Percentiles rank a stretch among this genome's conserved stretches.
phyloP scores from a whole-genome alignment of 1,140 invertebrate genomes.

The Tribolium madens region DNA sequence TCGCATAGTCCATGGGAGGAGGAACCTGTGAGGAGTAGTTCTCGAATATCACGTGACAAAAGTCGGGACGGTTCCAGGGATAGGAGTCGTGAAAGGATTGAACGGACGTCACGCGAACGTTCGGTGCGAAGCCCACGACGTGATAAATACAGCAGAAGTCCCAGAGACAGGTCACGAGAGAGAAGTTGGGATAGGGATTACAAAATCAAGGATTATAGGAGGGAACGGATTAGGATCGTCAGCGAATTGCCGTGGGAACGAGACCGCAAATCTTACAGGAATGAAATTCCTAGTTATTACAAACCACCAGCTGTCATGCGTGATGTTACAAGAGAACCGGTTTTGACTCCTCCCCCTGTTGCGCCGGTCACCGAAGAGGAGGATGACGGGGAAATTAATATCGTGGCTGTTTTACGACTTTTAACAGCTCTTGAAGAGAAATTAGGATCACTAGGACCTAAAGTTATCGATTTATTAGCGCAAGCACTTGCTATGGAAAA shows the following conservation, averaged over 20 bases:
- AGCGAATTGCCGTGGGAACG: slow-evolving; percentile 41
- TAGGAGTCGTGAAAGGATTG: slow-evolving; percentile 46
- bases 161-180: slow-evolving; percentile 27
- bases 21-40: slow-evolving; percentile 40
- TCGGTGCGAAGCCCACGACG: background rate
- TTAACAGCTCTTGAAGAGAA: slow-evolving; percentile 84
- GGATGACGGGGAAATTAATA: slow-evolving; percentile 67
- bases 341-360: slow-evolving; percentile 53
- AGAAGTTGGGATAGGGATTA: slow-evolving; percentile 53
- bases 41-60: background rate
- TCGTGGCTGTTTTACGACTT: slow-evolving; percentile 79
- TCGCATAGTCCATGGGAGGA: slow-evolving; percentile 63
- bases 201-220: slow-evolving; percentile 56
- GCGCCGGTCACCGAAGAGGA: slow-evolving; percentile 57
- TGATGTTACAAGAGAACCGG: slow-evolving; percentile 55
- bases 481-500: slow-evolving; percentile 83
- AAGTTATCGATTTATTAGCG: slow-evolving; percentile 78
- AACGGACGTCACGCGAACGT: background rate
- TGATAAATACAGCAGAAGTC: slow-evolving; percentile 1
- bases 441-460: slow-evolving; percentile 83
- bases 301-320: slow-evolving; percentile 53
- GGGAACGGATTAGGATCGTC: slow-evolving; percentile 7
- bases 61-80: slow-evolving; percentile 44
- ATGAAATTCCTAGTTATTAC: slow-evolving; percentile 43
- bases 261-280: background rate